Percentiles rank a stretch among this genome's conserved stretches.
phyloP scores from a whole-genome alignment of 2,113 vertebrate genomes.

The Stictonetta naevosa region DNA sequence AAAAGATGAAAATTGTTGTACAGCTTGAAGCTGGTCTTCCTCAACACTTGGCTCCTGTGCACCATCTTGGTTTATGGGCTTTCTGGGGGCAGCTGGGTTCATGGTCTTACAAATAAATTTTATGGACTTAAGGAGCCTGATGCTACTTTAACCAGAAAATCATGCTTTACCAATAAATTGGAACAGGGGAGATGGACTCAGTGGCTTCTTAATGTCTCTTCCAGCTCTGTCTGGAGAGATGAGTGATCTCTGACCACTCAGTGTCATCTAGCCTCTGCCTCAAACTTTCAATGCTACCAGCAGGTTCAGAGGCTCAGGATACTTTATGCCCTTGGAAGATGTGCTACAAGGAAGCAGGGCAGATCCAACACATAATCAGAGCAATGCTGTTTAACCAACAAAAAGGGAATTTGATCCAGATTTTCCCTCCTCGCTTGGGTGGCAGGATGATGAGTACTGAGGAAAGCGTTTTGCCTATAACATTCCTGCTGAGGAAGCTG shows the following conservation, averaged over 20 bases:
- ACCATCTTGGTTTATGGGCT: not conserved
- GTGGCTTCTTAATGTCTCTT: not conserved
- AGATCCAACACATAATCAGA: not conserved
- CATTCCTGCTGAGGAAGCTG: not conserved
- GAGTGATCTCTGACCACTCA: not conserved
- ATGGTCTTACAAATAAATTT: not conserved
- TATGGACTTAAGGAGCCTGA: not conserved
- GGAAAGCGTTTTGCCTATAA: not conserved
- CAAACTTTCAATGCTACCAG: not conserved
- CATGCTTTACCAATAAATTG: not conserved
- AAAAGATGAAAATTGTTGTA: not conserved
- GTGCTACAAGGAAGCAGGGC: not conserved
- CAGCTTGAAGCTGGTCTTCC: not conserved
- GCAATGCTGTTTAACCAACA: not conserved
- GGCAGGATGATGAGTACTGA: not conserved
- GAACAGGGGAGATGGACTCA: not conserved
- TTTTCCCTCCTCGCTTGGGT: not conserved
- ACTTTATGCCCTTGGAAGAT: not conserved
- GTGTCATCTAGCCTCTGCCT: not conserved
- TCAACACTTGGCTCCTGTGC: not conserved
- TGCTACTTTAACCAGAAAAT: not conserved
- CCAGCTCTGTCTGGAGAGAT: not conserved
- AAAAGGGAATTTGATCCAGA: not conserved
- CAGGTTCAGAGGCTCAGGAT: not conserved
- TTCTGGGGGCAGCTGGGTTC: not conserved